Evolutionary conservation across 2,888 invertebrate species (phyloP).

Genomic region (Oscheius sp.): DNA sequence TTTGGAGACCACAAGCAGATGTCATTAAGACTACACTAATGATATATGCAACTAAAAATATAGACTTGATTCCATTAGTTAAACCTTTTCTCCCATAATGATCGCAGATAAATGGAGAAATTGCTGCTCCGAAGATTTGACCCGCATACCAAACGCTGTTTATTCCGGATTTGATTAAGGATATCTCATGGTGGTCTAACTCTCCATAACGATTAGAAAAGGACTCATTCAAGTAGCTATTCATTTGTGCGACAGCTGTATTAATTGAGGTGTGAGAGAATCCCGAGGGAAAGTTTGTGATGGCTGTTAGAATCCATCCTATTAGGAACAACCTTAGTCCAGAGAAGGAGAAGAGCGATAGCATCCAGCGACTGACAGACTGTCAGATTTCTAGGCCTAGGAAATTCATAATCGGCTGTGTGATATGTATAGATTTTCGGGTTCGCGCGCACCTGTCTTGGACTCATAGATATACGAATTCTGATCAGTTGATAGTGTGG

Average conservation of each 20-base stretch:
- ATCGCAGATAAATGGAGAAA: constrained; percentile 61
- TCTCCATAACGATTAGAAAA: constrained; percentile 50
- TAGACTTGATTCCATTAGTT: too few species aligned
- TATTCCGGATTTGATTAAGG: constrained; percentile 46
- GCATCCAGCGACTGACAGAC: too few species aligned
- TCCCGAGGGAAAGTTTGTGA: constrained; percentile 63
- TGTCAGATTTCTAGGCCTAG: too few species aligned
- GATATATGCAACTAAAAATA: constrained; percentile 59
- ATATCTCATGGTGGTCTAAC: constrained; percentile 45
- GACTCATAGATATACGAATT: too few species aligned
- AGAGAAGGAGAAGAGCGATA: constrained; percentile 37
- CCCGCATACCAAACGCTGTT: constrained; percentile 63
- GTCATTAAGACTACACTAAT: constrained; percentile 64
- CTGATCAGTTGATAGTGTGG: too few species aligned
- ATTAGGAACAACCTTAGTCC: constrained; percentile 56
- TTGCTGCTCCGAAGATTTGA: constrained; percentile 61
- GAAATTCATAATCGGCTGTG: too few species aligned
- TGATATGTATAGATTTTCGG: too few species aligned
- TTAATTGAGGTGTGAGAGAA: constrained; percentile 65
- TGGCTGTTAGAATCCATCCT: constrained; percentile 60
- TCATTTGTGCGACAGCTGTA: constrained; percentile 61
- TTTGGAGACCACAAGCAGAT: constrained; percentile 61
- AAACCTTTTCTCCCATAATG: constrained; percentile 61
- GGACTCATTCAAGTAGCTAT: constrained; percentile 59
- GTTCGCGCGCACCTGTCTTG: too few species aligned